A percentile compares a stretch with the other conserved stretches of the same genome.
phyloP scores from a whole-genome alignment of 2,113 vertebrate genomes.

The Albula glossodonta region DNA sequence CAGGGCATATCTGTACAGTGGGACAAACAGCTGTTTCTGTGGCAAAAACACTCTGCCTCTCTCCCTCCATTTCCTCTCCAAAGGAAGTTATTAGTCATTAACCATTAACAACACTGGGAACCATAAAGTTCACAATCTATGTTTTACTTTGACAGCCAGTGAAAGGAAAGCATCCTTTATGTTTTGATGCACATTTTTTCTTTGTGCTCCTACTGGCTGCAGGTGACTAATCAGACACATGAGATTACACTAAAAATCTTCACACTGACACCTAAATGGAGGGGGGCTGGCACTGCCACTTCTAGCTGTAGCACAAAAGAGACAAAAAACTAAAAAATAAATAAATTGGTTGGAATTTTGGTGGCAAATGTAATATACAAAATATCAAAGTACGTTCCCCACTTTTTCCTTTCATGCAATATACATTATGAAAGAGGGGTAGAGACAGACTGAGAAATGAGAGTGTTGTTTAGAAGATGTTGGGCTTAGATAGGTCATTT shows the following conservation, averaged over 20 bases:
- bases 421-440: constrained; percentile 69
- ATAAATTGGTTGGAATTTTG: constrained; percentile 28
- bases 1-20: constrained; percentile 47
- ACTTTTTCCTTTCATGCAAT: constrained; percentile 72
- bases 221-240: constrained; percentile 35
- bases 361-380: constrained; percentile 54
- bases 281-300: constrained; percentile 45
- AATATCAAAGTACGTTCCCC: constrained; percentile 67
- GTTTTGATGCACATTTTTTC: neutral
- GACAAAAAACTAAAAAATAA: constrained; percentile 65
- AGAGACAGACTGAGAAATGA: constrained; percentile 47
- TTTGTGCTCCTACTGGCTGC: constrained; percentile 27
- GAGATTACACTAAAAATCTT: constrained; percentile 49
- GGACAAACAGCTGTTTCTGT: constrained; percentile 35
- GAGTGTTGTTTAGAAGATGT: constrained; percentile 28
- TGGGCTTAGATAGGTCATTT: constrained; percentile 52
- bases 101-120: neutral
- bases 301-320: constrained; percentile 50
- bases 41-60: constrained; percentile 40
- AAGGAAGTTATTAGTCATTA: neutral
- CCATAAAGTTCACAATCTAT: neutral
- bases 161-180: neutral
- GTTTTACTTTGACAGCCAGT: neutral
- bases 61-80: constrained; percentile 44
- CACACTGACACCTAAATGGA: constrained; percentile 45